These are phyloP conservation scores for Cotesia vestalis DNA, from an alignment of 1,140 invertebrate genomes.

Conservation along the genomic window DNA sequence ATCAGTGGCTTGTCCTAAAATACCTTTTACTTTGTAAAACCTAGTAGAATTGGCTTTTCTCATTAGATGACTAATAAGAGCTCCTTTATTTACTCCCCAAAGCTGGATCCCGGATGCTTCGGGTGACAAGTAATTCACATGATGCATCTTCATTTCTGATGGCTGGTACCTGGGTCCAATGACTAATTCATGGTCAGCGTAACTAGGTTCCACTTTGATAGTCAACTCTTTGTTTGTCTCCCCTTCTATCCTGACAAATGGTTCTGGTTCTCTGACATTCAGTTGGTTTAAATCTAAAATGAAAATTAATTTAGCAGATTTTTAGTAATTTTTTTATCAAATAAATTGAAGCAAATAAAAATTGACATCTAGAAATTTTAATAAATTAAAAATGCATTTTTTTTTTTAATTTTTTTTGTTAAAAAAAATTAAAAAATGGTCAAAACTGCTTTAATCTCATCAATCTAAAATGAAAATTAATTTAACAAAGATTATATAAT, in stretches of 20 bases:
- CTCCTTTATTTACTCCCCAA: slow-evolving; percentile 77
- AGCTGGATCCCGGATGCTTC: slow-evolving; percentile 80
- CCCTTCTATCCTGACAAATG: slow-evolving; percentile 72
- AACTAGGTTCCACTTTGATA: slow-evolving; percentile 70
- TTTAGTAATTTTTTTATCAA: slow-evolving; percentile 19
- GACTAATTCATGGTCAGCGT: slow-evolving; percentile 76
- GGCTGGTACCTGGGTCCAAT: slow-evolving; percentile 78
- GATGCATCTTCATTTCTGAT: slow-evolving; percentile 71
- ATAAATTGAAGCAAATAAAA: slow-evolving; percentile 9
- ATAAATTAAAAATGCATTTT: too few species aligned
- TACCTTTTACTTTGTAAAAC: slow-evolving; percentile 80
- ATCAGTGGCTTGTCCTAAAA: slow-evolving; percentile 81
- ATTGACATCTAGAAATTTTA: background rate
- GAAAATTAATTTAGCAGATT: background rate
- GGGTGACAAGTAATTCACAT: slow-evolving; percentile 68
- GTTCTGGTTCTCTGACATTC: slow-evolving; percentile 68
- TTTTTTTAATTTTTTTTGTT: too few species aligned
- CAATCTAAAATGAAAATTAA: too few species aligned
- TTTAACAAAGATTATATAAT: too few species aligned
- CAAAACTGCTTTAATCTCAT: too few species aligned
- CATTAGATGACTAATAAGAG: slow-evolving; percentile 66
- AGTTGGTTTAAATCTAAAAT: slow-evolving; percentile 79
- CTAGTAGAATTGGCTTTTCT: slow-evolving; percentile 69
- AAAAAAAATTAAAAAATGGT: too few species aligned
- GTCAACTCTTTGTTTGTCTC: slow-evolving; percentile 69